Percentiles rank a stretch among this genome's conserved stretches.
phyloP scores from a whole-genome alignment of 1,140 invertebrate species.

The Plodia interpunctella region DNA sequence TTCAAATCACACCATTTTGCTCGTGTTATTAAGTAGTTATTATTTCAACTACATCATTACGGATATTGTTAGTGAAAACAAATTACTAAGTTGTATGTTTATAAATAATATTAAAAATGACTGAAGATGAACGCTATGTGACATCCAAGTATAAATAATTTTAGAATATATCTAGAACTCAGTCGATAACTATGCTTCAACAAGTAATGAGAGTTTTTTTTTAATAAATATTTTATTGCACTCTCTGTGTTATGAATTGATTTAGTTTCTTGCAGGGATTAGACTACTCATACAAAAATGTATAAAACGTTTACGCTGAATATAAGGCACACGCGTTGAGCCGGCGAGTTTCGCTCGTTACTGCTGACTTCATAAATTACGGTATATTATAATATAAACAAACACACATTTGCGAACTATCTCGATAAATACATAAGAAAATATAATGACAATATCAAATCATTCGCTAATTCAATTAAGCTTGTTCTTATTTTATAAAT shows the following conservation, averaged over 20 bases:
- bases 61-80: slow-evolving; percentile 58
- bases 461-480: slow-evolving; percentile 62
- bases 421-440: slow-evolving; percentile 75
- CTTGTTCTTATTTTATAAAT: slow-evolving; percentile 75
- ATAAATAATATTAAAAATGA: slow-evolving; percentile 13
- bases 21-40: slow-evolving; percentile 35
- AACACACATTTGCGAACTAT: slow-evolving; percentile 70
- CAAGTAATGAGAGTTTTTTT: slow-evolving; percentile 13
- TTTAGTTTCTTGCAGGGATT: slow-evolving; percentile 23
- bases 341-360: slow-evolving; percentile 41
- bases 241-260: slow-evolving; percentile 43
- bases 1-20: slow-evolving; percentile 12
- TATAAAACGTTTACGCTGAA: slow-evolving; percentile 35
- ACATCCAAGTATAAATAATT: slow-evolving; percentile 14
- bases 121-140: slow-evolving; percentile 9
- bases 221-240: slow-evolving; percentile 73
- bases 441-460: slow-evolving; percentile 63
- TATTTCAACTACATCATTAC: slow-evolving; percentile 40
- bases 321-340: slow-evolving; percentile 60
- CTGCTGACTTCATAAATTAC: slow-evolving; percentile 59
- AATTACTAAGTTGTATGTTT: slow-evolving; percentile 20
- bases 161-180: slow-evolving; percentile 12
- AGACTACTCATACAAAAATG: slow-evolving; percentile 29
- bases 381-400: slow-evolving; percentile 62
- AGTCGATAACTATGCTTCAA: slow-evolving; percentile 15